Base-by-base conservation (phyloP, 2,888 invertebrate genomes). In the Drosophila eohydei region DNA sequence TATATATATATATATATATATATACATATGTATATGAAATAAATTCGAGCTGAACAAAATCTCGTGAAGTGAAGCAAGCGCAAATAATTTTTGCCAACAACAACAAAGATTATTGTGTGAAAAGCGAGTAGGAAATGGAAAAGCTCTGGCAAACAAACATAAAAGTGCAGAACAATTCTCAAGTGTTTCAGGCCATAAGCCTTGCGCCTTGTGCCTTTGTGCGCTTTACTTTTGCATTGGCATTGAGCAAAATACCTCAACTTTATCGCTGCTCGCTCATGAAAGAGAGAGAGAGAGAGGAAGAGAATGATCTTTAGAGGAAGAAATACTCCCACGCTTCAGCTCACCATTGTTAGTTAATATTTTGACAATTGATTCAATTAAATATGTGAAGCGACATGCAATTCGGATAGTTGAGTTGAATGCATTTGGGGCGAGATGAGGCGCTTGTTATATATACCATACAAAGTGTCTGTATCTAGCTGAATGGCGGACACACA, bases 101-200 rank as follows among this genome's bases (percentile, higher is more conserved):
- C 50, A 38, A 54, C 36, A 54, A 59, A 32, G 59, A 54, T 68
- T 67, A 71, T 40, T 38, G 40, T 62, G 58, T 55, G 62, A 68
- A 57, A 50, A 7, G 28, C 57, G n/a, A 48, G 36, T 61, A 11
- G 54, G 52, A 73, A 60, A 69, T 64, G 30, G 51, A 30, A 68
- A 34, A 44, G 51, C 36, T 46, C 36, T 32, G 30, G 52, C 60
- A 71, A 81, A 73, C 71, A 81, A 71, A 74, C 72, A 71, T 55
- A 85, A 84, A 80, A 78, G 80, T 83, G 82, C 76, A 74, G 84
- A 87, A 69, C 77, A 85, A 85, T 85, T 90, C 88, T 90, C 88
- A 90, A 90, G 82, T 83, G 89, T 78, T 87, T 83, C 71, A 74
- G 66, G 83, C 87, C 81, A 85, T 77, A 83, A 87, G 90, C 83